Percentiles rank a stretch among this genome's conserved stretches.
phyloP scores from a whole-genome alignment of 2,113 vertebrate genomes.

The Sialia sialis region DNA sequence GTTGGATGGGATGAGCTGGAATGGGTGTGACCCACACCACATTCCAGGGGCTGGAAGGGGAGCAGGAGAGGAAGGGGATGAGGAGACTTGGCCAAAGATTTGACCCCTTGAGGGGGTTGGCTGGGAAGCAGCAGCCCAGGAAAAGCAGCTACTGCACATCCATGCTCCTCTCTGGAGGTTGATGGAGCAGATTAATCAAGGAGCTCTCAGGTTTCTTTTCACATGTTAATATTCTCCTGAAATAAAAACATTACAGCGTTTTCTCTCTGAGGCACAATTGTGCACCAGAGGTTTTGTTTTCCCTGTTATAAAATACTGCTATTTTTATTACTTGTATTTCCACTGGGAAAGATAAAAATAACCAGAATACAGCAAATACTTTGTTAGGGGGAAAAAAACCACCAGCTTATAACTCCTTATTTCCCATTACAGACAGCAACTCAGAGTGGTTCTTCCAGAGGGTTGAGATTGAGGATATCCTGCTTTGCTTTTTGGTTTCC shows the following conservation, averaged over 20 bases:
- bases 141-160: conserved; percentile 5
- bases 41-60: background rate
- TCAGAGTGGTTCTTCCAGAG: background rate
- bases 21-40: background rate
- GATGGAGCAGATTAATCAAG: conserved; percentile 41
- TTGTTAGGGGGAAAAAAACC: background rate
- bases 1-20: rapidly evolving
- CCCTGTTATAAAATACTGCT: conserved; percentile 47
- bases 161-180: background rate
- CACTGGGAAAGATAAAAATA: conserved; percentile 45
- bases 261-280: conserved; percentile 22
- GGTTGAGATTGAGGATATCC: background rate
- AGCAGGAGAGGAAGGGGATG: rapidly evolving
- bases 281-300: conserved; percentile 39
- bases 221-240: conserved; percentile 38
- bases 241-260: conserved; percentile 27
- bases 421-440: conserved; percentile 17
- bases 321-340: conserved; percentile 63
- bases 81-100: rapidly evolving
- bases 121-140: background rate
- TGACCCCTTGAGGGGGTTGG: background rate
- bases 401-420: background rate
- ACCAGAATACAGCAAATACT: conserved; percentile 34
- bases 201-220: conserved; percentile 37
- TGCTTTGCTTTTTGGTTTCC: background rate